A percentile compares a stretch with the other conserved stretches of the same genome.
These are phyloP conservation scores for Phortica okadai DNA, from an alignment of 2,888 invertebrate genomes.

Conservation along the genomic window DNA sequence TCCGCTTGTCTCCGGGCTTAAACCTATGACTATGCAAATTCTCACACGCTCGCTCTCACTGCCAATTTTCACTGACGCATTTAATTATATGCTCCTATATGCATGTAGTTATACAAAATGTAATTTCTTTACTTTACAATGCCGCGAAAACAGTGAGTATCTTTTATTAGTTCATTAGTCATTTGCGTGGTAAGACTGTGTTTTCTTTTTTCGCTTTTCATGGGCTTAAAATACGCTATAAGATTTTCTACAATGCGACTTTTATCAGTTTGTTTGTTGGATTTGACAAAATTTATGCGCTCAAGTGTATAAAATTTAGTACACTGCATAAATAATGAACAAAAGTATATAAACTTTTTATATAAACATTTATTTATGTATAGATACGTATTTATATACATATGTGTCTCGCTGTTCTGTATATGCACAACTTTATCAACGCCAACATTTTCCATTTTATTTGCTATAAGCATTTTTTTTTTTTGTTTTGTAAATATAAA, in stretches of 20 bases:
- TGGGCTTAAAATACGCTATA: background rate
- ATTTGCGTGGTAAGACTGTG: slow-evolving; percentile 5
- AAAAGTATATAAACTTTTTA: background rate
- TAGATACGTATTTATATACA: no score
- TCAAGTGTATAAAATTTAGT: slow-evolving; percentile 5
- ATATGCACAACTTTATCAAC: no score
- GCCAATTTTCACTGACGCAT: slow-evolving; percentile 5
- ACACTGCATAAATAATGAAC: background rate
- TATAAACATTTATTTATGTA: background rate
- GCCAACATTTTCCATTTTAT: no score
- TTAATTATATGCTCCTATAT: slow-evolving; percentile 3
- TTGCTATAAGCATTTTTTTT: no score
- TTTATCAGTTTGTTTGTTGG: slow-evolving; percentile 6
- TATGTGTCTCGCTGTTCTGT: no score
- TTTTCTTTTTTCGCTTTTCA: slow-evolving; percentile 1
- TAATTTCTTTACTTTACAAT: background rate
- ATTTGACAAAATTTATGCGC: background rate
- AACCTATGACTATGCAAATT: slow-evolving; percentile 18
- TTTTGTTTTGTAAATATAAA: no score
- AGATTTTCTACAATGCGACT: no score
- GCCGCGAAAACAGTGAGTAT: background rate
- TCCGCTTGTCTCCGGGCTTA: background rate
- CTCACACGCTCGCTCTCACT: slow-evolving; percentile 4
- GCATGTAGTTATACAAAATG: background rate
- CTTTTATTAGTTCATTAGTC: slow-evolving; percentile 8